These are phyloP conservation scores for Sicus ferrugineus DNA, from an alignment of 2,888 invertebrate species.

Conservation along the genomic window DNA sequence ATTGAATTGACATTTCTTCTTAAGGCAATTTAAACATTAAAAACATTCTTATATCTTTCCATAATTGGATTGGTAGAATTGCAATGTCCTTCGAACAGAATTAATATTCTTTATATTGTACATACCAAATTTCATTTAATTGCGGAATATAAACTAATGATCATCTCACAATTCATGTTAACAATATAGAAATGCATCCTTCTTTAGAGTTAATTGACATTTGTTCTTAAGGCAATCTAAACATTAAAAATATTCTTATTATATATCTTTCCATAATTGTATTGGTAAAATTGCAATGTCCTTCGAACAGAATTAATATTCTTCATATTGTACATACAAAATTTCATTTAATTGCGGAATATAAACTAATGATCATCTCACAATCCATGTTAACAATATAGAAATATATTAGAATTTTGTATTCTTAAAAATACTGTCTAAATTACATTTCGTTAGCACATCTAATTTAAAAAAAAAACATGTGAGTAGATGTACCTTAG, in stretches of 20 bases:
- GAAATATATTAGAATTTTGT: too few relatives aligned
- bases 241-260: constrained; percentile 1
- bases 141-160: constrained; percentile 6
- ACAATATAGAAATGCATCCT: not conserved
- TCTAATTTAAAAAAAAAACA: not conserved
- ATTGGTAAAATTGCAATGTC: too few relatives aligned
- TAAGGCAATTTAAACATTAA: constrained; percentile 7
- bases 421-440: not conserved
- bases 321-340: not conserved
- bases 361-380: not conserved
- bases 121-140: not conserved
- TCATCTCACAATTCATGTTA: not conserved
- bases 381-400: not conserved
- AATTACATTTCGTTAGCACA: not conserved
- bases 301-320: not conserved
- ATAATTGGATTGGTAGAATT: too few relatives aligned
- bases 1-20: not conserved
- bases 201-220: constrained; percentile 2
- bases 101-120: not conserved
- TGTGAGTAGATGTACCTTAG: not conserved
- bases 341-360: not conserved
- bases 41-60: not conserved
- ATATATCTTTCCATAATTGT: too few relatives aligned
- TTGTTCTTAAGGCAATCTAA: constrained; percentile 10
- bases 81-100: not conserved